Percentiles rank a stretch among this genome's conserved stretches.
Conservation (phyloP, 2,888 invertebrate genomes). For the Shargacucullia verbasci region DNA sequence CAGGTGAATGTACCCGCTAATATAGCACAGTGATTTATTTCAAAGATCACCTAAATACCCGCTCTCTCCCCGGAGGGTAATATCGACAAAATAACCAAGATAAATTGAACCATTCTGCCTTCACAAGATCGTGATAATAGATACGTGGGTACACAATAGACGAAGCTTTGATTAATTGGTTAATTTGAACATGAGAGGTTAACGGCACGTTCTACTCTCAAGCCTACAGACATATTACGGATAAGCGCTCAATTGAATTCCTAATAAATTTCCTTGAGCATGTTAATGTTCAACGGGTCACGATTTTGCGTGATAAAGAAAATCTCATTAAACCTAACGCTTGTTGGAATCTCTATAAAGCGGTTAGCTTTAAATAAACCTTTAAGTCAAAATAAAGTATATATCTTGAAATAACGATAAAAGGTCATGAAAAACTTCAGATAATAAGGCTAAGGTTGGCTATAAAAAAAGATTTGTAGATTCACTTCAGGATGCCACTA, state of each 20-base stretch:
- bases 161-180: constrained; percentile 65
- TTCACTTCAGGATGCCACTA: not conserved
- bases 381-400: constrained; percentile 11
- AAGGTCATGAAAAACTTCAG: constrained; percentile 16
- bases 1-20: constrained; percentile 77
- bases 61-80: constrained; percentile 62
- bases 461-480: constrained; percentile 11
- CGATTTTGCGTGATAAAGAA: constrained; percentile 35
- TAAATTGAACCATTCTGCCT: constrained; percentile 62
- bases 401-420: constrained; percentile 12
- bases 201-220: constrained; percentile 60
- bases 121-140: constrained; percentile 56
- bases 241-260: constrained; percentile 56
- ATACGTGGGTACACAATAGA: constrained; percentile 50
- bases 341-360: constrained; percentile 16
- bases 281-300: constrained; percentile 31
- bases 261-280: constrained; percentile 33
- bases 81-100: constrained; percentile 61
- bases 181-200: constrained; percentile 68
- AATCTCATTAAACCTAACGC: constrained; percentile 36
- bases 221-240: constrained; percentile 54
- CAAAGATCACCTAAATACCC: constrained; percentile 66
- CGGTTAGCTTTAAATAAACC: constrained; percentile 21
- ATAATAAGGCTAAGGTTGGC: constrained; percentile 18
- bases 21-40: constrained; percentile 77